Base-by-base conservation (phyloP, 1,140 invertebrate genomes). In the Drosophila quadrilineata region DNA sequence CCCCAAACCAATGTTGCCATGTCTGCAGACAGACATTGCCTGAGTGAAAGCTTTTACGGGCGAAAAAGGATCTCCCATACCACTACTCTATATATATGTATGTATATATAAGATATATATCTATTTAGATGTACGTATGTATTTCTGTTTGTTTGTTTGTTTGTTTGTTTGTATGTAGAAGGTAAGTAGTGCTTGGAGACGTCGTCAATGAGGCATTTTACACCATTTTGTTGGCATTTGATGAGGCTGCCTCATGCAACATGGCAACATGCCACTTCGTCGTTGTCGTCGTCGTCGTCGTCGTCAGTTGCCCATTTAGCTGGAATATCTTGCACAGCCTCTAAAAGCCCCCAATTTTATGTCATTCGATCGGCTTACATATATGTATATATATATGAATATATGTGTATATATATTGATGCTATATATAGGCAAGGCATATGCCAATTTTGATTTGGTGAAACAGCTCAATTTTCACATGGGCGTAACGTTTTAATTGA, bases 141-240 rank as follows among this genome's bases (percentile, higher is more conserved):
- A 43, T 33, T n/a, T n/a, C n/a, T n/a, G n/a, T n/a, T n/a, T n/a
- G n/a, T n/a, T n/a, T n/a, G n/a, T n/a, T n/a, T n/a, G n/a, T n/a
- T n/a, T n/a, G n/a, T n/a, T n/a, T n/a, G n/a, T n/a, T n/a, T n/a
- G 6, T 33, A 65, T 65, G 41, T 43, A 50, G 22, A 65, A 69
- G 58, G 59, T 73, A 62, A 54, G 52, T 64, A 48, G 72, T 54
- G 49, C 57, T 69, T 72, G 40, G 60, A 63, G 72, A 50, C 58
- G 24, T 62, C 64, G 57, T 84, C 79, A 84, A 84, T 82, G 79
- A 85, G 77, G 73, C 73, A 84, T 84, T 82, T 82, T 77, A 77
- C 77, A 84, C 77, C 73, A 76, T 82, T 77, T 70, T 54, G 56
- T 46, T 82, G 73, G 73, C 33, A 77, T 84, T 84, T 84, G 77